Evolutionary conservation across 2,113 vertebrate species (phyloP), one percentile per base, ranked within the genome.

Genomic region (Jacana jacana): DNA sequence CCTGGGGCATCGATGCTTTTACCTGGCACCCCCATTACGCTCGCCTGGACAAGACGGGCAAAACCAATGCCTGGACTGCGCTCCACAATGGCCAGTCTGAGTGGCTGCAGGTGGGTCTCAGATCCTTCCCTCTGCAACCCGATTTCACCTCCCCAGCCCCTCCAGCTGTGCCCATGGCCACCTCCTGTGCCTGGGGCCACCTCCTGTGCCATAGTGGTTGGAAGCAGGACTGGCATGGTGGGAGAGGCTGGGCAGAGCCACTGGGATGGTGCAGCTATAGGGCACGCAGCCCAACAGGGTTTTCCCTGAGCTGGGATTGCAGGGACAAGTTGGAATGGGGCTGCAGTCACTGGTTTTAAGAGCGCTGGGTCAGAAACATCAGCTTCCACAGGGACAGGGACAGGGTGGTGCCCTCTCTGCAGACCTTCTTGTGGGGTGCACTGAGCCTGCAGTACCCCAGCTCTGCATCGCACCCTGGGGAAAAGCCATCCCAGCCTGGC

Each of bases 11-110:
- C 4, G 98, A 98, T 6, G 97, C 98, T 31, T 99, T 99, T 83
- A 98, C 98, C 42, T 99, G 99, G 99, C 95, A 98, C 60, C 99
- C 99, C 22, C 98, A 98, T 94, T 99, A 97, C 0, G 99, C 98
- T 13, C 98, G 99, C 13, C 98, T 99, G 89, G 99, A 99, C 97
- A 99, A 98, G 96, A 98, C 96, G 18, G 99, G 99, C 81, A 99
- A 99, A 97, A 99, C 98, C 78, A 99, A 99, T 0, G 99, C 99
- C 81, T 99, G 99, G 99, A 98, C 99, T 0, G 99, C 99, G 2
- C 97, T 97, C 25, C 73, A 71, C 93, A 99, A 98, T 7, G 93
- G 97, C 58, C 98, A 89, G 51, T 98, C 98, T 0, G 99, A 99
- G 96, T 99, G 99, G 99, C 98, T 99, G 96, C 99, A 99, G 99